phyloP scores from a whole-genome alignment of 2,888 invertebrate genomes.

The Patella caerulea region DNA sequence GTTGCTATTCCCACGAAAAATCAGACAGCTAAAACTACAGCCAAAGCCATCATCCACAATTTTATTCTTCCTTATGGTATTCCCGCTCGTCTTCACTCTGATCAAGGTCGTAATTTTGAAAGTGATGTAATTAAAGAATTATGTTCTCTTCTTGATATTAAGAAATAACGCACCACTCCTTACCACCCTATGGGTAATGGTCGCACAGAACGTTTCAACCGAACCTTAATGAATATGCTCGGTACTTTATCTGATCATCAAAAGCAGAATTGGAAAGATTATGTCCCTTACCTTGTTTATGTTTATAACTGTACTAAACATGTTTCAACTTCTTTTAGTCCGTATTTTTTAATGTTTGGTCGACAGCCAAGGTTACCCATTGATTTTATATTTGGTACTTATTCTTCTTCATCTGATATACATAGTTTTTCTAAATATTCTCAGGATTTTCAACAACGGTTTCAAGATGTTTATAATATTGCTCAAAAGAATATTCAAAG shows the following conservation, averaged over 20 bases:
- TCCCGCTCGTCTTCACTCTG: neutral
- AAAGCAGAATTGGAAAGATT: neutral
- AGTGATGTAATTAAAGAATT: neutral
- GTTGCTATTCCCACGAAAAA: neutral
- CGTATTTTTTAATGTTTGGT: neutral
- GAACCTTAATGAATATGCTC: neutral
- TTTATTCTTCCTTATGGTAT: neutral
- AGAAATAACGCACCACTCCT: neutral
- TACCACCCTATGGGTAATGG: conserved; percentile 5
- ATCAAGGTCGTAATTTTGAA: conserved; percentile 4
- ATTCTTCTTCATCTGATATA: neutral
- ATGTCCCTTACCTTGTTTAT: neutral
- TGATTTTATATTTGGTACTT: neutral
- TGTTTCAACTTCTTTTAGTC: neutral
- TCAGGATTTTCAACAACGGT: too few species aligned
- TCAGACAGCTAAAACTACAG: conserved; percentile 1
- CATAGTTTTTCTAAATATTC: too few species aligned
- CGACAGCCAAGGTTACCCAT: neutral
- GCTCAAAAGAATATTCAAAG: too few species aligned
- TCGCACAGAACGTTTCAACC: neutral
- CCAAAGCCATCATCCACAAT: neutral
- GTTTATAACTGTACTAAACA: conserved; percentile 1
- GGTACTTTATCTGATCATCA: neutral
- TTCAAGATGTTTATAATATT: too few species aligned
- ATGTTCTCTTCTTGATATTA: neutral